Base-by-base conservation (phyloP, 2,797 vertebrate species). In the Acridotheres tristis region DNA sequence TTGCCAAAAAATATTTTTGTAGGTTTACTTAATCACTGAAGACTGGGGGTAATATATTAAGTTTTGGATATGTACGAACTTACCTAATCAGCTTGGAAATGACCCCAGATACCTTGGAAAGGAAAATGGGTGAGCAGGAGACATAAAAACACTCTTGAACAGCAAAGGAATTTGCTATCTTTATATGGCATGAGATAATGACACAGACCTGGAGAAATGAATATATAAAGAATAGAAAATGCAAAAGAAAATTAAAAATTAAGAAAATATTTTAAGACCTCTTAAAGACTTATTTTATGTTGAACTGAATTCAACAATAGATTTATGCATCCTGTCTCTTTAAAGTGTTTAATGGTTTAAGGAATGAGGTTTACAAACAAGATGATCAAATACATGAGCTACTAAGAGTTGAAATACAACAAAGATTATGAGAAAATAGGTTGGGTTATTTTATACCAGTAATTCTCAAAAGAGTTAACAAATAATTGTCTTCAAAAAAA, bases 31-130 rank as follows among this genome's bases (percentile, higher is more conserved):
- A 16, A 38, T 86, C 19, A 38, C 7, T 59, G 22, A 77, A 80
- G 16, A 21, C 2, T 36, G 4, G 1, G 2, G 2, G 1, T 47
- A 54, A 6, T 62, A 18, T 1, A 13, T 45, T 40, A 8, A 36
- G 4, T 38, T 92, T 74, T 78, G 42, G 29, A 38, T 26, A 30
- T 45, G 6, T 16, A 10, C 47, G 25, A 71, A 72, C 12, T 58
- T 75, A 63, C 4, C 5, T 45, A 53, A 67, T 53, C 23, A 50
- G 10, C 11, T 84, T 81, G 29, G 23, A 90, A 90, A 90, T 17
- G 0, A 48, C 13, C 3, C 4, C 11, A 42, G 12, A 36, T 38
- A 18, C 25, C 11, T 19, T 47, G 43, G 16, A 86, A 67, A 67
- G 42, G 20, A 29, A 66, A 90, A 58, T 32, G 30, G 2, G 4